A percentile compares a stretch with the other conserved stretches of the same genome.
Conservation (phyloP, 2,113 vertebrate species). For the Syngnathoides biaculeatus region DNA sequence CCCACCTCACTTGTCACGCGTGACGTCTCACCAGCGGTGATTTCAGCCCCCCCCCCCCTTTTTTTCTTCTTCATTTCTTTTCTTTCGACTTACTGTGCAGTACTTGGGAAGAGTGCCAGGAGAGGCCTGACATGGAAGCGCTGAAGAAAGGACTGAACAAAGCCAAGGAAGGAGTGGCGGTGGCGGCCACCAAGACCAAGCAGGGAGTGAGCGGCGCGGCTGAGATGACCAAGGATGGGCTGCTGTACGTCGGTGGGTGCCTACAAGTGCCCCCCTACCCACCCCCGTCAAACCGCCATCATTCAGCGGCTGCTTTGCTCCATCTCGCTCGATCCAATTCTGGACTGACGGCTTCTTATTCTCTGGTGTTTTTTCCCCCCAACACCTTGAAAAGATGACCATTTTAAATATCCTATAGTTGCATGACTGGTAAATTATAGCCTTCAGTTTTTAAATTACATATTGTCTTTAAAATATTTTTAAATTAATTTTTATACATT, state of each 20-base stretch:
- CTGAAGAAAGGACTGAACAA: conserved; percentile 83
- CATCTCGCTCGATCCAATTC: neutral
- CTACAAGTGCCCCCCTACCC: no score
- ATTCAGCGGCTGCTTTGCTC: no score
- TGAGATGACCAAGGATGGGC: conserved; percentile 86
- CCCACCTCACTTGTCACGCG: neutral
- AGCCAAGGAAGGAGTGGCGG: conserved; percentile 85
- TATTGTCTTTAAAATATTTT: neutral
- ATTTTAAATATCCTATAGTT: neutral
- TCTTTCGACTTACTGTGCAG: neutral
- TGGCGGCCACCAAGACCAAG: conserved; percentile 85
- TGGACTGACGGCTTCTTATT: neutral
- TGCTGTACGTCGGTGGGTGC: conserved; percentile 83
- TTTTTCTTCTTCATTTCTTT: no score
- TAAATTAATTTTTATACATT: neutral
- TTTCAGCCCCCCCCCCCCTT: no score
- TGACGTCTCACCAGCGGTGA: neutral
- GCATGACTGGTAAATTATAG: neutral
- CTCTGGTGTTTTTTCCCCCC: neutral
- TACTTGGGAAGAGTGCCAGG: neutral
- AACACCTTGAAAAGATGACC: neutral
- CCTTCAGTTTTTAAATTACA: neutral
- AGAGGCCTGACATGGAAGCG: conserved; percentile 74
- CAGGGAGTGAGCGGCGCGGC: conserved; percentile 86
- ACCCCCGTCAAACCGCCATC: no score